These are phyloP conservation scores for Drosophila nr. perissopoda DNA, from an alignment of 2,888 invertebrate genomes.

Conservation along the genomic window DNA sequence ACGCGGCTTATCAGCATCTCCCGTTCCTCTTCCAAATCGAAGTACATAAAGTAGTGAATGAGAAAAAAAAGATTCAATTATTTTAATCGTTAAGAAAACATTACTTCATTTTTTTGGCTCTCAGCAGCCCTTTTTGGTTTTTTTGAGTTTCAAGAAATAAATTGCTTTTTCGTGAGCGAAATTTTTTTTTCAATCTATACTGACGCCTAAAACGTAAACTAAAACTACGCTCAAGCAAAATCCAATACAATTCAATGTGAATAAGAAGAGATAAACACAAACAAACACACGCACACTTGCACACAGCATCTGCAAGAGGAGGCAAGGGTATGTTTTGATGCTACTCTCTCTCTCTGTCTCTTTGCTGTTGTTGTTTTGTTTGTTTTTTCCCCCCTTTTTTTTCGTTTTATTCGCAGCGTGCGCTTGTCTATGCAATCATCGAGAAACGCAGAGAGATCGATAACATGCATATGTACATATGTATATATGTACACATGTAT, in stretches of 20 bases:
- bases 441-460: slow-evolving; percentile 48
- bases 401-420: slow-evolving; percentile 20
- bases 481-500: not conserved
- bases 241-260: slow-evolving; percentile 23
- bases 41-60: not conserved
- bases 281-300: not conserved
- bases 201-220: not conserved
- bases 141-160: not conserved
- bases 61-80: not conserved
- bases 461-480: slow-evolving; percentile 19
- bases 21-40: not conserved
- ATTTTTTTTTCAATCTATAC: not conserved
- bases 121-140: not conserved
- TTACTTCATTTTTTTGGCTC: not conserved
- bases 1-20: not conserved
- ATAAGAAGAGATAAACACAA: slow-evolving; percentile 30
- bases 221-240: slow-evolving; percentile 6
- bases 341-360: slow-evolving; percentile 5
- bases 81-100: not conserved
- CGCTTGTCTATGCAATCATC: slow-evolving; percentile 61
- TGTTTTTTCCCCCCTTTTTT: not conserved
- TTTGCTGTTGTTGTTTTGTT: slow-evolving; percentile 16
- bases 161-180: not conserved
- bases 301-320: not conserved
- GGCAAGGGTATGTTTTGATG: slow-evolving; percentile 11